Percentiles rank a stretch among this genome's conserved stretches.
Conservation (phyloP, 2,888 invertebrate genomes). For the Eilema depressum region DNA sequence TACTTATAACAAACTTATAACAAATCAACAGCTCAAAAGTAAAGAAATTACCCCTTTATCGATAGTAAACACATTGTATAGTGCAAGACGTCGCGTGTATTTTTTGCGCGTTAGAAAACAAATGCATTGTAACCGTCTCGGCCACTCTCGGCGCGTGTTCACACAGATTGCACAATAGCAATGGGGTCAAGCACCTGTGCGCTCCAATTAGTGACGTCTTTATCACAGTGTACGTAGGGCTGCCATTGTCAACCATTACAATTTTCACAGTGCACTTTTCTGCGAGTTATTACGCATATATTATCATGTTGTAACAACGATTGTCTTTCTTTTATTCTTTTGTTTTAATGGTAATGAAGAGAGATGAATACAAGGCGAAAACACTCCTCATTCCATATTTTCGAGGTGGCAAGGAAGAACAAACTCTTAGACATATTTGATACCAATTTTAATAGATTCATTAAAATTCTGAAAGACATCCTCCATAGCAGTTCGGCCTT, state of each 20-base stretch:
- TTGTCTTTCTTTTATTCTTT: background rate
- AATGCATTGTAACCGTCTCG: conserved; percentile 16
- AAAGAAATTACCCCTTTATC: background rate
- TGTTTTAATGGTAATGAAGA: background rate
- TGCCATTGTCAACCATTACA: background rate
- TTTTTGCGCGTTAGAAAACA: conserved; percentile 15
- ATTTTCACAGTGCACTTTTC: background rate
- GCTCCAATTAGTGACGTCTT: conserved; percentile 76
- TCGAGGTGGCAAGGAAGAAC: too few species aligned
- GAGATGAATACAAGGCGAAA: background rate
- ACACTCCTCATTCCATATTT: too few species aligned
- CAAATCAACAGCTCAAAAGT: background rate
- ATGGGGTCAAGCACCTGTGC: conserved; percentile 72
- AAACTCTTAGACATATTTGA: too few species aligned
- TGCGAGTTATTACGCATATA: too few species aligned
- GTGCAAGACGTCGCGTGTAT: conserved; percentile 1
- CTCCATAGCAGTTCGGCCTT: too few species aligned
- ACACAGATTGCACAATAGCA: conserved; percentile 22
- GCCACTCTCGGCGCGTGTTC: conserved; percentile 12
- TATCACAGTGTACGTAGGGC: conserved; percentile 13
- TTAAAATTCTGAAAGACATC: too few species aligned
- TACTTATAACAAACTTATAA: background rate
- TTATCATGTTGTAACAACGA: background rate
- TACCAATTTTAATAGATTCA: too few species aligned
- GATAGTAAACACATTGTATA: background rate